phyloP scores from a whole-genome alignment of 2,888 invertebrate genomes.

The Diaprepes abbreviatus region DNA sequence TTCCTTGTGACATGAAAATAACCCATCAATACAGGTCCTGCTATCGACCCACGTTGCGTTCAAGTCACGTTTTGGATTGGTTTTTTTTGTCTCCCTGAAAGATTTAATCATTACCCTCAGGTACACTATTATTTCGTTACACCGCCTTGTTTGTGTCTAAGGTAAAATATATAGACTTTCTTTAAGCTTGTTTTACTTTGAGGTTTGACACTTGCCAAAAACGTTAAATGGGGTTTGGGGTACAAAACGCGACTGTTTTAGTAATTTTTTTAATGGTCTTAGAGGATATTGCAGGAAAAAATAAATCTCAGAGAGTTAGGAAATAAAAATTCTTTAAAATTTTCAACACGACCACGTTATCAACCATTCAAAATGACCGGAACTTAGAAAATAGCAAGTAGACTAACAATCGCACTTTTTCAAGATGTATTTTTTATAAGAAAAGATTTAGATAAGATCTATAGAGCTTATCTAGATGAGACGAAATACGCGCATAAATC shows the following conservation, averaged over 20 bases:
- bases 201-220: slow-evolving; percentile 38
- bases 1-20: slow-evolving; percentile 61
- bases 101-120: slow-evolving; percentile 60
- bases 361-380: too few relatives aligned
- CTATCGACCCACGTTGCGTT: slow-evolving; percentile 61
- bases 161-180: slow-evolving; percentile 42
- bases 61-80: slow-evolving; percentile 64
- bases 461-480: too few relatives aligned
- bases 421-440: too few relatives aligned
- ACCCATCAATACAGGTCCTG: slow-evolving; percentile 62
- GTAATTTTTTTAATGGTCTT: not conserved
- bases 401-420: too few relatives aligned
- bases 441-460: too few relatives aligned
- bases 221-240: slow-evolving; percentile 11
- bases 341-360: too few relatives aligned
- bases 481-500: too few relatives aligned
- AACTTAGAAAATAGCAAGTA: too few relatives aligned
- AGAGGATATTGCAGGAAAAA: too few relatives aligned
- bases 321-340: too few relatives aligned
- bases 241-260: slow-evolving; percentile 11
- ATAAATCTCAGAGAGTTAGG: too few relatives aligned
- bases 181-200: slow-evolving; percentile 38
- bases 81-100: slow-evolving; percentile 59
- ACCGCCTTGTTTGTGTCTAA: slow-evolving; percentile 42
- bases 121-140: slow-evolving; percentile 53